Base-by-base conservation (phyloP, 2,888 invertebrate species). In the Scotopteryx bipunctaria region DNA sequence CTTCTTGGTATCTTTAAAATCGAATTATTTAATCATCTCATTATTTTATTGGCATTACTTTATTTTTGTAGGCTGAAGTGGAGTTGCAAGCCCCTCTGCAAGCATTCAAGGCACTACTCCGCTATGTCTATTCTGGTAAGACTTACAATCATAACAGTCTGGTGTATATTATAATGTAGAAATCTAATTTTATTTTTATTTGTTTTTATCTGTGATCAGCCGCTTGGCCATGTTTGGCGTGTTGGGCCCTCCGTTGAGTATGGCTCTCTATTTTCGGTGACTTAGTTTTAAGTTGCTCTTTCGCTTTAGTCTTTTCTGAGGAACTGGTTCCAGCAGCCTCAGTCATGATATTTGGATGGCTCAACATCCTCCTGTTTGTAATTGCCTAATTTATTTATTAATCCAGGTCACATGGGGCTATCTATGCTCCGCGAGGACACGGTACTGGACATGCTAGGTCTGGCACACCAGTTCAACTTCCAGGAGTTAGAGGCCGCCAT, bases 381-480 rank as follows among this genome's bases (percentile, higher is more conserved):
- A n/a, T n/a, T n/a, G n/a, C n/a, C n/a, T n/a, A n/a, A n/a, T n/a
- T n/a, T n/a, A n/a, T n/a, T n/a, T n/a, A 25, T 9, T 6, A n/a
- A 9, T 0, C 11, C 27, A 92, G 93, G 94, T 44, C 93, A 93
- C 67, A 93, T 94, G 92, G 93, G 93, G 3, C 79, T 94, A 37
- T 92, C 93, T 21, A 87, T 93, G 51, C 83, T 94, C 62, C 92
- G 93, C 38, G 94, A 94, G 70, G 94, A 94, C 57, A 92, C 93
- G 2, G 93, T 94, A 51, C 84, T 94, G 60, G 94, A 94, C 69
- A 94, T 93, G 63, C 78, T 94, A 44, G 98, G 98, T 3, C 91
- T 99, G 78, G 97, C 98, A 23, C 98, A 99, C 91, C 96, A 98
- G 79, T 99, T 98, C 89, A 98, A 98, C 52, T 98, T 99, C 87